Percentiles rank a stretch among this genome's conserved stretches.
Conservation (phyloP, 30 jellyfish, hydroid and myxozoan species). For the Turritopsis rubra region DNA sequence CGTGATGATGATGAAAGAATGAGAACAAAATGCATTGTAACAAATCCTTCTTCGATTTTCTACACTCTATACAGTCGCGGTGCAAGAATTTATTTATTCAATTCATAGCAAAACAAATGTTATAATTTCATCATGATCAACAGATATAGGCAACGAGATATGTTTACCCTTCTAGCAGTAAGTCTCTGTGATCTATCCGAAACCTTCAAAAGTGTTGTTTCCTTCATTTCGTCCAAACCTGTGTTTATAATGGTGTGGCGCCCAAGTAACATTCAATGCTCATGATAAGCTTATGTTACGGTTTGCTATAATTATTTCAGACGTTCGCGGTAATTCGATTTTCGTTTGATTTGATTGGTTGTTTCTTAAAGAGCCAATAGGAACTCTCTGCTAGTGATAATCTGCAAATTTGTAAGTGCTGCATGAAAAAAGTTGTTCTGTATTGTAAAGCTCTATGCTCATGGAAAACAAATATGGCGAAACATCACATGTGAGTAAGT, state of each 20-base stretch:
- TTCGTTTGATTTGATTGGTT: slow-evolving; percentile 7
- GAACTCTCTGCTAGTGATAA: not conserved
- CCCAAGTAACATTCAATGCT: not conserved
- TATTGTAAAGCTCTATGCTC: not conserved
- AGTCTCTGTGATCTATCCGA: not conserved
- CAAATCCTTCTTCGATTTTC: too few relatives aligned
- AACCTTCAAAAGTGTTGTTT: not conserved
- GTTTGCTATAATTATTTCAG: not conserved
- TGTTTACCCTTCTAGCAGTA: not conserved
- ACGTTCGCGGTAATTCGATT: slow-evolving; percentile 10
- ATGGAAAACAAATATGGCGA: not conserved
- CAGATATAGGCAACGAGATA: too few relatives aligned
- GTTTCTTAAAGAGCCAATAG: not conserved
- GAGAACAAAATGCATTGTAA: too few relatives aligned
- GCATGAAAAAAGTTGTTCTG: not conserved
- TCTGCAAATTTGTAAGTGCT: not conserved
- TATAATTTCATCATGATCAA: too few relatives aligned
- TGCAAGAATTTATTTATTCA: too few relatives aligned
- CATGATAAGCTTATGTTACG: not conserved
- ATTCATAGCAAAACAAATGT: too few relatives aligned
- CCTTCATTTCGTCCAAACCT: not conserved
- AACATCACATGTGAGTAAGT: not conserved
- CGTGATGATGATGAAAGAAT: too few relatives aligned
- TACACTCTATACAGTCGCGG: too few relatives aligned
- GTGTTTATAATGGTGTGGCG: not conserved